Base-by-base conservation (phyloP, 2,888 invertebrate genomes). In the Ctenicera cuprea region DNA sequence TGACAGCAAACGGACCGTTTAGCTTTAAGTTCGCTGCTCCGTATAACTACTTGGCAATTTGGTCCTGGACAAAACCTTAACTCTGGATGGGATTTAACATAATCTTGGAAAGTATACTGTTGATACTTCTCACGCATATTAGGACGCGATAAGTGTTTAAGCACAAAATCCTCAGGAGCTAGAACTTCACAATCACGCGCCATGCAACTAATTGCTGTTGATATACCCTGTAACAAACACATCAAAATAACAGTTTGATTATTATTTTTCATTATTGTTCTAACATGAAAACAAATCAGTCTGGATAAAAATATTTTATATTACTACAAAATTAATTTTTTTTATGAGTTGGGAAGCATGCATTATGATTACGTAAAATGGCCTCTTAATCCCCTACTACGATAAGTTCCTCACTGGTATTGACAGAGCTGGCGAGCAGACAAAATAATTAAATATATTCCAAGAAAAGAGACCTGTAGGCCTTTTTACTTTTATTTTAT, bases 111-210 rank as follows among this genome's bases (percentile, higher is more conserved):
- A 83, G 97, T 94, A 86, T 98, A 97, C 82, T 96, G 95, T 84
- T 98, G 97, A 88, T 98, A 99, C 85, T 96, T 95, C 84, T 97
- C 96, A 77, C 97, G 90, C 85, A 97, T 89, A 57, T 92, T 90
- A 45, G 96, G 94, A 82, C 95, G 94, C 67, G 92, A 92, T 71
- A 98, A 90, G 83, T 97, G 91, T 71, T 94, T 93, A 73, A 97
- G 89, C 16, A 97, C 97, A 90, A 98, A 96, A 87, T 98, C 97
- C 89, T 98, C 98, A 7, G 98, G 97, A n/a, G 95, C 97, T 80
- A 97, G 90, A 45, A 98, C 94, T 85, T 94, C 94, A 88, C 99
- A 99, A 77, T 95, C 94, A 83, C 94, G 94, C 57, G 96, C 97
- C 99, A 99, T 99, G 88, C 99, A 99, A 84, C 97, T 95, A 82